Percentiles rank a stretch among this genome's conserved stretches.
Conservation (phyloP, 2,113 vertebrate species). For the Cynopterus brachyotis region DNA sequence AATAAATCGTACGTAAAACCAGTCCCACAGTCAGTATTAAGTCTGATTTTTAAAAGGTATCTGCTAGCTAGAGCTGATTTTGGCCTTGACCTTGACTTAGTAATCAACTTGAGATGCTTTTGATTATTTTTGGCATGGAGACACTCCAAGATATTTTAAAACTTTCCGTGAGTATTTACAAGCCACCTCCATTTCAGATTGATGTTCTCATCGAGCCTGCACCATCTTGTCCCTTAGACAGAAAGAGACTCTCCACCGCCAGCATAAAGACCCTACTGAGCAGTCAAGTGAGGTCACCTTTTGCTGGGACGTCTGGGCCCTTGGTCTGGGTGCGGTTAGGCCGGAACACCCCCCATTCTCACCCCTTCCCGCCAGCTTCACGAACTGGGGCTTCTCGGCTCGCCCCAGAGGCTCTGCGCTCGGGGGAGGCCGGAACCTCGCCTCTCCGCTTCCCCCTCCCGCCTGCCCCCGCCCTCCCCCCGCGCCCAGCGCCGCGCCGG, state of each 20-base stretch:
- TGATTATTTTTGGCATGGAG: slow-evolving; percentile 68
- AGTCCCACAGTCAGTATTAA: slow-evolving; percentile 41
- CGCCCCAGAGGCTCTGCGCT: slow-evolving; percentile 49
- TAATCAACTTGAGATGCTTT: slow-evolving; percentile 59
- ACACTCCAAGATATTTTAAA: slow-evolving; percentile 69
- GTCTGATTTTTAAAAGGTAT: slow-evolving; percentile 64
- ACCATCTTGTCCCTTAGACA: slow-evolving; percentile 66
- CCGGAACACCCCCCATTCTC: not conserved
- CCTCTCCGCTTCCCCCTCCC: slow-evolving; percentile 37
- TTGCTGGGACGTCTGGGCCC: not conserved
- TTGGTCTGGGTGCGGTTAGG: slow-evolving; percentile 38
- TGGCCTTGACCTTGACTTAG: slow-evolving; percentile 76
- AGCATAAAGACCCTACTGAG: slow-evolving; percentile 30
- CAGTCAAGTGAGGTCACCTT: slow-evolving; percentile 38
- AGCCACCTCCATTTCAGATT: slow-evolving; percentile 71
- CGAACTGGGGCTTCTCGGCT: slow-evolving; percentile 31
- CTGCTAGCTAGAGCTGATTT: slow-evolving; percentile 60
- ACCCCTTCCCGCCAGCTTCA: slow-evolving; percentile 55
- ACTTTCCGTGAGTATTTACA: slow-evolving; percentile 72
- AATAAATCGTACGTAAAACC: slow-evolving; percentile 68
- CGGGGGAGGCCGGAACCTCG: slow-evolving; percentile 68
- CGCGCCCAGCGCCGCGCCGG: slow-evolving; percentile 38
- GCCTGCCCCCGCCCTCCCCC: not conserved
- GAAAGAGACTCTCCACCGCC: slow-evolving; percentile 33
- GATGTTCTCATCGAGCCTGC: slow-evolving; percentile 62